Percentiles rank a stretch among this genome's conserved stretches.
Conservation (phyloP, 2,797 vertebrate species). For the Enteromius viviparus region DNA sequence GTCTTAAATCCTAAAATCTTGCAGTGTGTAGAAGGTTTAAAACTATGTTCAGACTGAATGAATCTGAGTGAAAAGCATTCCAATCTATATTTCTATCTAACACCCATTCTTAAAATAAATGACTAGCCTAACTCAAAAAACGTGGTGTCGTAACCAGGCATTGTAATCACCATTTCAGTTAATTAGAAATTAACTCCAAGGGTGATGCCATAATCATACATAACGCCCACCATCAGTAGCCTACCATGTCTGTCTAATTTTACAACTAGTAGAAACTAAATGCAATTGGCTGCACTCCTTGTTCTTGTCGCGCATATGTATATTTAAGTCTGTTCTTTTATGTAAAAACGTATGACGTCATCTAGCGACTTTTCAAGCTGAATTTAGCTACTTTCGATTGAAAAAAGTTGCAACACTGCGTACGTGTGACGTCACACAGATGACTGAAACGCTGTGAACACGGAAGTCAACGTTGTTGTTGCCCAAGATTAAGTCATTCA, state of each 20-base stretch:
- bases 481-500: background rate
- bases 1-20: too few species aligned
- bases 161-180: background rate
- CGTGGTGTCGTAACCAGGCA: background rate
- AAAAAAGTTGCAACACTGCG: too few species aligned
- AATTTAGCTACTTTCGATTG: too few species aligned
- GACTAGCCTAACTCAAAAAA: background rate
- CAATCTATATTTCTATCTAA: background rate
- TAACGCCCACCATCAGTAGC: background rate
- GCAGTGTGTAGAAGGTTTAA: background rate
- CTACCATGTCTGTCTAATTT: background rate
- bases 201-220: background rate
- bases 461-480: slow-evolving; percentile 14
- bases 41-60: background rate
- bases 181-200: background rate
- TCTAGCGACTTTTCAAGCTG: too few species aligned
- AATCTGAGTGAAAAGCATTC: background rate
- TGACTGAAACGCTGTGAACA: background rate
- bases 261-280: too few species aligned
- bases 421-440: slow-evolving; percentile 20
- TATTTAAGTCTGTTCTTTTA: background rate
- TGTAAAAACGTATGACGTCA: background rate
- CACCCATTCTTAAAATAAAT: background rate
- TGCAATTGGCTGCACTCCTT: background rate
- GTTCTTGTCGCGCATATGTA: background rate